Evolutionary conservation across 2,888 invertebrate species (phyloP).

Genomic region (Cryptocephalus moraei): DNA sequence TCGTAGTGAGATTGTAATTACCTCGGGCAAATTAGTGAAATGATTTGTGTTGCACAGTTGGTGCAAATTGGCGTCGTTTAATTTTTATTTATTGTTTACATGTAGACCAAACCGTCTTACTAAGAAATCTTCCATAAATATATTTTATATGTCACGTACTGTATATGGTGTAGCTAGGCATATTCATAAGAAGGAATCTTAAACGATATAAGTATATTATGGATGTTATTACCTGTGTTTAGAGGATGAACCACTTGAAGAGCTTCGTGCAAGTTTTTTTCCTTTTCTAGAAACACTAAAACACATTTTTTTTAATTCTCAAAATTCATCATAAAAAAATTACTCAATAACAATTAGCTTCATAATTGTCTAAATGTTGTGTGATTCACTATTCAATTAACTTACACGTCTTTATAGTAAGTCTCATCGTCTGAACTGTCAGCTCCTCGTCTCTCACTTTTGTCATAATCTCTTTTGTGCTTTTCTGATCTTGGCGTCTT

Average conservation of each 20-base stretch:
- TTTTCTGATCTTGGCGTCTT: conserved; percentile 26
- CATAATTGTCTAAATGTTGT: too few species aligned
- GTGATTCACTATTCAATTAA: conserved; percentile 12
- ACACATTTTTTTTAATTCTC: conserved; percentile 15
- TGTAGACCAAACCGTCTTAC: too few species aligned
- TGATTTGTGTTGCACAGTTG: too few species aligned
- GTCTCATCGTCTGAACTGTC: conserved; percentile 34
- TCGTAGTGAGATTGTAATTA: too few species aligned
- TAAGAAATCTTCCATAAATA: too few species aligned
- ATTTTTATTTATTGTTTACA: too few species aligned
- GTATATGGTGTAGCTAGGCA: background rate
- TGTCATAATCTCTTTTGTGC: conserved; percentile 34
- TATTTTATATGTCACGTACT: background rate
- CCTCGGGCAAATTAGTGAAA: too few species aligned
- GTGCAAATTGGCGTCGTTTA: too few species aligned
- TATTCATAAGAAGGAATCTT: too few species aligned
- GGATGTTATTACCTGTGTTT: conserved; percentile 33
- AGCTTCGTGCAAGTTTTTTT: conserved; percentile 38
- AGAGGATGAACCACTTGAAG: conserved; percentile 35
- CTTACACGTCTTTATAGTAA: conserved; percentile 38
- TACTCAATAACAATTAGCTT: background rate
- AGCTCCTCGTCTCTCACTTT: conserved; percentile 26
- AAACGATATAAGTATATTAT: background rate
- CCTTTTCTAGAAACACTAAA: conserved; percentile 38
- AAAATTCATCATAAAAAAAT: conserved; percentile 1